phyloP scores from a whole-genome alignment of 2,888 invertebrate genomes.

The Podotricha telesiphe region DNA sequence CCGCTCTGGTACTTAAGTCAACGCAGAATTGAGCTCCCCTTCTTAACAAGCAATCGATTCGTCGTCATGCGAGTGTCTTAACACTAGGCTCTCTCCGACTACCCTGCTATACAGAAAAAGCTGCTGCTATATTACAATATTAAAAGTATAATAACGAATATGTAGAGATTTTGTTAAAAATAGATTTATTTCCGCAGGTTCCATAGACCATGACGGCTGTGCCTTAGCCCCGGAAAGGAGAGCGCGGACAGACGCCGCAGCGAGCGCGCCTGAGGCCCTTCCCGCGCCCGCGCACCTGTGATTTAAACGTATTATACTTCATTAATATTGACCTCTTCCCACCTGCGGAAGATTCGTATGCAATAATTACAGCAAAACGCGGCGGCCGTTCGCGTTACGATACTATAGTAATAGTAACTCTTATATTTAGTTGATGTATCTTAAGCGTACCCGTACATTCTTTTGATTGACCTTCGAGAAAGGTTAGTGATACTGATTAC shows the following conservation, averaged over 20 bases:
- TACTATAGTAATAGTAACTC: constrained; percentile 37
- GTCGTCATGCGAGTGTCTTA: too few relatives aligned
- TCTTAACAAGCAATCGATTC: too few relatives aligned
- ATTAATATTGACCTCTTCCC: constrained; percentile 66
- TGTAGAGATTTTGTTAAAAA: neutral
- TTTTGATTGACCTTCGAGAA: constrained; percentile 82
- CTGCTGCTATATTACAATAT: too few relatives aligned
- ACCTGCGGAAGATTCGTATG: constrained; percentile 61
- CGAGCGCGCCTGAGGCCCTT: constrained; percentile 11
- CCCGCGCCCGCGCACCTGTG: constrained; percentile 53
- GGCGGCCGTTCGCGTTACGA: constrained; percentile 51
- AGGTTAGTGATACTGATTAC: constrained; percentile 83
- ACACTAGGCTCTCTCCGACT: too few relatives aligned
- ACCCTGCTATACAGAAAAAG: too few relatives aligned
- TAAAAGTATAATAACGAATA: neutral
- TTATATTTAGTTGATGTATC: constrained; percentile 76
- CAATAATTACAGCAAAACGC: constrained; percentile 64
- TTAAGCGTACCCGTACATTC: constrained; percentile 83
- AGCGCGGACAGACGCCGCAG: constrained; percentile 47
- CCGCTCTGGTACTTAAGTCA: too few relatives aligned
- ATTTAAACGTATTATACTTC: constrained; percentile 55
- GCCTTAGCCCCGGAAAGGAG: constrained; percentile 57
- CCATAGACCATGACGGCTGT: constrained; percentile 83
- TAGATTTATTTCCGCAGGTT: constrained; percentile 59
- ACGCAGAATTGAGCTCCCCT: too few relatives aligned